phyloP scores from a whole-genome alignment of 2,797 vertebrate genomes.

The Leptodactylus fallax region DNA sequence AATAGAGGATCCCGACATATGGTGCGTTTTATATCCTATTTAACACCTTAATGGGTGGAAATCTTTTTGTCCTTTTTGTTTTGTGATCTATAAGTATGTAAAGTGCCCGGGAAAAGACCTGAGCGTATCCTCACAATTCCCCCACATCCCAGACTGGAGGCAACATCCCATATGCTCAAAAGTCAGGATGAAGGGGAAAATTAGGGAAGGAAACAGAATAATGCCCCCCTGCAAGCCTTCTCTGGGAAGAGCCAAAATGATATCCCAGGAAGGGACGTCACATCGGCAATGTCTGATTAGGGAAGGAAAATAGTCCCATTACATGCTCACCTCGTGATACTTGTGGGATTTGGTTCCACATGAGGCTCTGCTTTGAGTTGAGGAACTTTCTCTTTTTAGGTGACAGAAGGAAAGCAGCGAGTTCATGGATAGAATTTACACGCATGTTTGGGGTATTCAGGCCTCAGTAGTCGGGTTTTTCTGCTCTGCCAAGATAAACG shows the following conservation, averaged over 20 bases:
- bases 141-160: background rate
- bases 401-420: conserved; percentile 66
- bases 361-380: conserved; percentile 68
- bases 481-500: conserved; percentile 66
- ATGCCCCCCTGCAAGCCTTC: conserved; percentile 33
- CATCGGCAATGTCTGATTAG: conserved; percentile 65
- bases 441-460: conserved; percentile 75
- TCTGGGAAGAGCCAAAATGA: conserved; percentile 53
- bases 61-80: conserved; percentile 18
- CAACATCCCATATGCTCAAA: conserved; percentile 20
- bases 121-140: background rate
- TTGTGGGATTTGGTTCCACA: conserved; percentile 73
- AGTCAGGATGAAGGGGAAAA: conserved; percentile 13
- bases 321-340: conserved; percentile 67
- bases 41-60: conserved; percentile 24
- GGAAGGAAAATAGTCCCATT: conserved; percentile 66
- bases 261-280: conserved; percentile 58
- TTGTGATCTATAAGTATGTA: conserved; percentile 6
- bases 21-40: background rate
- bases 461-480: conserved; percentile 72
- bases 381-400: conserved; percentile 67
- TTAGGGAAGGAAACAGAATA: conserved; percentile 28
- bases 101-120: conserved; percentile 11
- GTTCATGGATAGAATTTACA: conserved; percentile 74
- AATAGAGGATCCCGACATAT: background rate